Evolutionary conservation across 2,888 invertebrate species (phyloP).

Genomic region (Pyrochroa serraticornis): DNA sequence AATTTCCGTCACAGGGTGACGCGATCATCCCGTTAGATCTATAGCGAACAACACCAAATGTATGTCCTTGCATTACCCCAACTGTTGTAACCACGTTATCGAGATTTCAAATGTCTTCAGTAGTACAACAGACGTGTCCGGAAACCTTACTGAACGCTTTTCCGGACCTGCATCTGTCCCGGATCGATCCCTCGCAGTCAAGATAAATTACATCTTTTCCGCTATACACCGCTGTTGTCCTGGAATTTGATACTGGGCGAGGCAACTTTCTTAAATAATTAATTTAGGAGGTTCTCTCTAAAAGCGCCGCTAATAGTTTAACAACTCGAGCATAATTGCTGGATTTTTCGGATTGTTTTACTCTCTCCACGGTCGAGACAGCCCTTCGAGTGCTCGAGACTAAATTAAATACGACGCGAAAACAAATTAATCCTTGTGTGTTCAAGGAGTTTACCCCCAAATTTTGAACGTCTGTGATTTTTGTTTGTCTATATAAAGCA

Average conservation of each 20-base stretch:
- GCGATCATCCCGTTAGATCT: not conserved
- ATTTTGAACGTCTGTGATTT: no score
- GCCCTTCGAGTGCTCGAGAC: not conserved
- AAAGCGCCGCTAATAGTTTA: constrained; percentile 19
- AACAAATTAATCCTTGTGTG: not conserved
- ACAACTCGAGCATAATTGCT: constrained; percentile 15
- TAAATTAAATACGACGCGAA: not conserved
- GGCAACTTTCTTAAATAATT: constrained; percentile 17
- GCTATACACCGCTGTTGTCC: no score
- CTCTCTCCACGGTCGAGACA: constrained; percentile 1
- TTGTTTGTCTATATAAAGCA: no score
- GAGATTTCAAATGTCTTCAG: not conserved
- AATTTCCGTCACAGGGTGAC: not conserved
- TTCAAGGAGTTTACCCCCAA: no score
- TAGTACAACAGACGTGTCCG: not conserved
- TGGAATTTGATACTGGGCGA: constrained; percentile 19
- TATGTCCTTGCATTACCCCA: not conserved
- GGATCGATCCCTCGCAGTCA: constrained; percentile 5
- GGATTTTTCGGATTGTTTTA: constrained; percentile 18
- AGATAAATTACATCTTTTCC: constrained; percentile 13
- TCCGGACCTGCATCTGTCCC: constrained; percentile 8
- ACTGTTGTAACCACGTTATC: not conserved
- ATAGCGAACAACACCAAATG: not conserved
- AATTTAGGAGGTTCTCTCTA: constrained; percentile 9
- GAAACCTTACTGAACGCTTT: constrained; percentile 9